Evolutionary conservation across 2,113 vertebrate genomes (phyloP).

Genomic region (Oncorhynchus nerka): DNA sequence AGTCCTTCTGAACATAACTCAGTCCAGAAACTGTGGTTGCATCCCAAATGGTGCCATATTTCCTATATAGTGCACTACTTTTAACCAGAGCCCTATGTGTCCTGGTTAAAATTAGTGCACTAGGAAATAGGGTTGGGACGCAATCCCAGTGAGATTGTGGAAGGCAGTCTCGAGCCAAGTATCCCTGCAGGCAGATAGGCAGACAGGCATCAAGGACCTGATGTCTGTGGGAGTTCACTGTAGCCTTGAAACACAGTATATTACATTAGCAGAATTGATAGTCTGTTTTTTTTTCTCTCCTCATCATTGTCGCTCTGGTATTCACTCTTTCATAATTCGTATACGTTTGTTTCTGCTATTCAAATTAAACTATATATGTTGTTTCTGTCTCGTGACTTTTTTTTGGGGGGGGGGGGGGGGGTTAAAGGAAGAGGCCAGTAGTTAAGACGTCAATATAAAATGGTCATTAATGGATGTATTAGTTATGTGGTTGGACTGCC

Average conservation of each 20-base stretch:
- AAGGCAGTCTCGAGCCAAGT: neutral
- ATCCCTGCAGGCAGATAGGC: neutral
- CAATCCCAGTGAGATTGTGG: neutral
- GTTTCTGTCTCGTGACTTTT: conserved; percentile 5
- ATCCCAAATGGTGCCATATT: too few species aligned
- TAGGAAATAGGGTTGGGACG: too few species aligned
- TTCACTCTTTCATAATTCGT: neutral
- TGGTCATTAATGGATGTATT: conserved; percentile 45
- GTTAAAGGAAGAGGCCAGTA: neutral
- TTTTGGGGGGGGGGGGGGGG: neutral
- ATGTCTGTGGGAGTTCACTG: neutral
- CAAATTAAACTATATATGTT: conserved; percentile 11
- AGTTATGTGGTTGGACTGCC: conserved; percentile 42
- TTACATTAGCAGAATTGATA: conserved; percentile 10
- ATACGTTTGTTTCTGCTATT: conserved; percentile 3
- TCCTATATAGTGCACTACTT: too few species aligned
- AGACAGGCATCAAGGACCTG: too few species aligned
- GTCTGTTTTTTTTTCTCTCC: neutral
- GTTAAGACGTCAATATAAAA: conserved; percentile 1
- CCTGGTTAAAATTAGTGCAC: too few species aligned
- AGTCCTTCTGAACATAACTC: neutral
- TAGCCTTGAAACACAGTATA: conserved; percentile 7
- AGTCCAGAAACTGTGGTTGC: neutral
- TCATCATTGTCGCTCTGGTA: neutral
- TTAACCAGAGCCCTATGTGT: too few species aligned